These are phyloP conservation scores for Lutjanus argentimaculatus DNA, from an alignment of 2,797 vertebrate species.

Conservation along the genomic window DNA sequence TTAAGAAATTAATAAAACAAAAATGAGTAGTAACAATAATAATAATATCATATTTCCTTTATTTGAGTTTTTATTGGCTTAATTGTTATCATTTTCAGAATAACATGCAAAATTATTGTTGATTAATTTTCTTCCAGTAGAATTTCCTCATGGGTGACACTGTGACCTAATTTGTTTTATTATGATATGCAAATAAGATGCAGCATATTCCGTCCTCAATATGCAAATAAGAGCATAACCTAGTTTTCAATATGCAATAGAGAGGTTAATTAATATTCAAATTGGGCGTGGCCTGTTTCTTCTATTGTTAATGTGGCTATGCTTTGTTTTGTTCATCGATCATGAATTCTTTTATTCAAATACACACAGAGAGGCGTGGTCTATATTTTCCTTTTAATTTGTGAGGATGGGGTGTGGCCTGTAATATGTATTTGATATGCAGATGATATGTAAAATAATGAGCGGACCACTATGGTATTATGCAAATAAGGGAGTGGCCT, in stretches of 20 bases:
- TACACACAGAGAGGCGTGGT: background rate
- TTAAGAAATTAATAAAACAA: no score
- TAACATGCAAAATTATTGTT: background rate
- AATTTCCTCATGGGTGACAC: background rate
- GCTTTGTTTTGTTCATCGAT: background rate
- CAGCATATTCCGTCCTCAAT: background rate
- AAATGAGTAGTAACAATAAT: no score
- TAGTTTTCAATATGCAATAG: slow-evolving; percentile 14
- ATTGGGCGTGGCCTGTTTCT: background rate
- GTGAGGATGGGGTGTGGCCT: no score
- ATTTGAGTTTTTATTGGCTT: no score
- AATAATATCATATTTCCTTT: no score
- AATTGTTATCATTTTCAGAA: background rate
- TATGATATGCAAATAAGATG: slow-evolving; percentile 44
- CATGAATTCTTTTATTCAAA: background rate
- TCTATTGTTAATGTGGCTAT: background rate
- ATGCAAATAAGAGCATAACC: slow-evolving; percentile 40
- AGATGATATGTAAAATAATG: background rate
- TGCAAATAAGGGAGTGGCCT: slow-evolving; percentile 14
- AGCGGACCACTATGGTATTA: background rate
- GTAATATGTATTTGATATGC: background rate
- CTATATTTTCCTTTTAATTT: background rate
- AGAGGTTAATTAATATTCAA: slow-evolving; percentile 2
- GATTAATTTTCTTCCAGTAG: background rate
- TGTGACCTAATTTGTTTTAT: slow-evolving; percentile 36